Conservation (phyloP, 2,113 vertebrate species). For the Asarcornis scutulata region DNA sequence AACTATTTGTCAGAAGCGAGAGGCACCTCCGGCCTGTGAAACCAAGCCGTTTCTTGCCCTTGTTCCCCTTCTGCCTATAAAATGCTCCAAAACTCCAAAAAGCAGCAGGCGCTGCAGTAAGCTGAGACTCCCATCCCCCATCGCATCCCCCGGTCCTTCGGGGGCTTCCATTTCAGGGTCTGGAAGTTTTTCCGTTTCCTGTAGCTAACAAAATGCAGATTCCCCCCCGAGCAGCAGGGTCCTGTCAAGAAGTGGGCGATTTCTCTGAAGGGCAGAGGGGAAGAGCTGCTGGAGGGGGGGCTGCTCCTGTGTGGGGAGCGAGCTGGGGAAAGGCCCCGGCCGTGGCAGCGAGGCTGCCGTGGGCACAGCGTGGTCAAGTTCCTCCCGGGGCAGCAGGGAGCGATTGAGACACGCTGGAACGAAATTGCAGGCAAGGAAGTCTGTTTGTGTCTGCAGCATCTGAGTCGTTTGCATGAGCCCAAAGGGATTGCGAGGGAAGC, state of each 20-base stretch:
- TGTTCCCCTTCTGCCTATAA: background rate
- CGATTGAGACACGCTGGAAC: background rate
- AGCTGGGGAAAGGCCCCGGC: background rate
- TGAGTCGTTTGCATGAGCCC: background rate
- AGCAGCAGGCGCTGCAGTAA: background rate
- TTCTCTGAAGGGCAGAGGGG: background rate
- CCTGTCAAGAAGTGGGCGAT: background rate
- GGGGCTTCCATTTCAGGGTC: slow-evolving; percentile 1
- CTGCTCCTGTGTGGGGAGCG: accelerated
- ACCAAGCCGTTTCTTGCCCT: background rate
- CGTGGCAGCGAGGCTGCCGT: accelerated
- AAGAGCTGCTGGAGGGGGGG: background rate
- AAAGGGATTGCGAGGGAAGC: background rate
- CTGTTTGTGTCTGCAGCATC: background rate
- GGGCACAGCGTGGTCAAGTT: accelerated
- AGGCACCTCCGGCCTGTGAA: background rate
- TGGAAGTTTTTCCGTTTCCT: slow-evolving; percentile 34
- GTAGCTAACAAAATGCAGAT: slow-evolving; percentile 43
- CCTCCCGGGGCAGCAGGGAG: background rate
- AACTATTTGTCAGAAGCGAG: background rate
- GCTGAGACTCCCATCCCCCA: background rate
- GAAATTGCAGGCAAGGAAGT: background rate
- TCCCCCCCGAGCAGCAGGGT: background rate
- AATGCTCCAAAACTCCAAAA: background rate
- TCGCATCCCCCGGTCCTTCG: background rate